Evolutionary conservation across 2,797 vertebrate genomes (phyloP), one percentile per base, ranked within the genome.

Genomic region (Gadopsis marmoratus): DNA sequence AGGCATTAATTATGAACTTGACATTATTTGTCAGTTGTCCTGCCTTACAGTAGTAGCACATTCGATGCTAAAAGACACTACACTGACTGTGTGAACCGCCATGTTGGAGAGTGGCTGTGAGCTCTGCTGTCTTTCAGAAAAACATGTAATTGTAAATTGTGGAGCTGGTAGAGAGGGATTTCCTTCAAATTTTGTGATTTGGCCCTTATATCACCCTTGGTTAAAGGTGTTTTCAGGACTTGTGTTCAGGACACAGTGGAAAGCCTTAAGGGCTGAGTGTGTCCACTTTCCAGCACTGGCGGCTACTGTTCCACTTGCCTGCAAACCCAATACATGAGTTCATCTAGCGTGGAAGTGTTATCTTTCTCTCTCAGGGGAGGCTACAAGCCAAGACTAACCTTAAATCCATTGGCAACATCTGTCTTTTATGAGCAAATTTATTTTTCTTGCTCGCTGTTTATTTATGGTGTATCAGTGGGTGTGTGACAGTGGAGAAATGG

Each of bases 401-500:
- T 74, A 71, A 86, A 65, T 91, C 88, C 78, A 86, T 76, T 79
- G 63, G 78, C 92, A 90, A 79, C 89, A 87, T 90, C 86, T 89
- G 89, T 92, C 86, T 86, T 91, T 89, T 88, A 92, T 93, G 84
- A 85, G 75, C 51, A 80, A 35, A 91, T 90, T 85, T 87, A 78
- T 89, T 93, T 92, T 90, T 74, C 66, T 88, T 79, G 47, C 71
- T 74, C 5, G 7, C 41, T 79, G 79, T 86, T 92, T 90, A 90
- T 91, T 88, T 88, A 71, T 77, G 62, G 53, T 67, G n/a, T 82
- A 69, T 67, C 50, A 4, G 58, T 79, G 41, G 53, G 68, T 78
- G 82, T 77, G 74, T 67, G 60, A 60, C 56, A 66, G 61, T 31
- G 35, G 74, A 70, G 43, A 82, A 85, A 78, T 63, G 8, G 33